A percentile compares a stretch with the other conserved stretches of the same genome.
Evolutionary conservation across 1,140 invertebrate genomes (phyloP).

Genomic region (Mya arenaria): DNA sequence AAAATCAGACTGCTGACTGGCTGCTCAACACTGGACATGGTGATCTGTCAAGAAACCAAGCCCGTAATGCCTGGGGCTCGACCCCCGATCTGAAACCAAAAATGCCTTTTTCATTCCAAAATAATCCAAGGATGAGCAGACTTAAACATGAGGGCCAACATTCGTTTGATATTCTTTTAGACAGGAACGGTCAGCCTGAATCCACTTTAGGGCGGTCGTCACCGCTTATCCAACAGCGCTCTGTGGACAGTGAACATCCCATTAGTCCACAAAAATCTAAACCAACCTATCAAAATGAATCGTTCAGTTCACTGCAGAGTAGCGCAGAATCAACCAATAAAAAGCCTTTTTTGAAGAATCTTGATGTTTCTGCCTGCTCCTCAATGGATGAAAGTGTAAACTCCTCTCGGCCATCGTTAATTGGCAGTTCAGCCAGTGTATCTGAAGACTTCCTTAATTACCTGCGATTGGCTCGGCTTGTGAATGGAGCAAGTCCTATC

Average conservation of each 20-base stretch:
- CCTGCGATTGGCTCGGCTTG: slow-evolving; percentile 7
- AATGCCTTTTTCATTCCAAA: not conserved
- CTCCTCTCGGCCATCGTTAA: not conserved
- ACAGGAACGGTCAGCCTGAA: not conserved
- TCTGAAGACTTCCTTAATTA: slow-evolving; percentile 33
- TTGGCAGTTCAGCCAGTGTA: not conserved
- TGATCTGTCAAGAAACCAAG: not conserved
- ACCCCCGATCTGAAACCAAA: slow-evolving; percentile 39
- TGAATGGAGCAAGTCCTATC: slow-evolving; percentile 39
- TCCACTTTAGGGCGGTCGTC: not conserved
- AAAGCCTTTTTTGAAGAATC: not conserved
- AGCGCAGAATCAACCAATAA: not conserved
- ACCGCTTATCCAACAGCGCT: not conserved
- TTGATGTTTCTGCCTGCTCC: slow-evolving; percentile 24
- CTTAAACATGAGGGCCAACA: slow-evolving; percentile 20
- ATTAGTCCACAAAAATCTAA: not conserved
- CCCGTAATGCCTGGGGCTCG: slow-evolving; percentile 27
- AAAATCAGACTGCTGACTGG: slow-evolving; percentile 39
- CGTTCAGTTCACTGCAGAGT: not conserved
- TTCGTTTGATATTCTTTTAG: slow-evolving; percentile 37
- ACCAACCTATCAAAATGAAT: not conserved
- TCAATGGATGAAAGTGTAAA: slow-evolving; percentile 41
- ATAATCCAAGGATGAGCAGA: not conserved
- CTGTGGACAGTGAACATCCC: not conserved
- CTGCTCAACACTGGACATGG: not conserved